Evolutionary conservation across 2,888 invertebrate genomes (phyloP), one percentile per base, ranked within the genome.

Genomic region (Brachyopa scutellaris): DNA sequence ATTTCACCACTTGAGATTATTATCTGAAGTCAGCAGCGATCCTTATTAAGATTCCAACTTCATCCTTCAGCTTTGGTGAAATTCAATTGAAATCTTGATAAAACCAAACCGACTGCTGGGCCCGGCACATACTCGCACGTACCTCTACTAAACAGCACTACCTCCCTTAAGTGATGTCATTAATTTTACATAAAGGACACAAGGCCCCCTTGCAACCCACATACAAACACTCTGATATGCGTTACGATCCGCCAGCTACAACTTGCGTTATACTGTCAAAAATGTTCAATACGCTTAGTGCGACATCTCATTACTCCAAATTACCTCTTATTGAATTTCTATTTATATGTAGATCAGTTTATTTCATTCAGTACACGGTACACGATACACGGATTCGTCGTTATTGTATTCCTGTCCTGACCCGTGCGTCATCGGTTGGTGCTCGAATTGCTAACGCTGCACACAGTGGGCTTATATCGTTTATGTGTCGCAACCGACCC

Each of bases 261-360:
- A 17, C n/a, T 33, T 33, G 55, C 33, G 36, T 45, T 36, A 6
- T 33, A 19, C 19, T 26, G n/a, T 19, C 15, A 21, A 21, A 66
- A 42, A 11, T 9, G 26, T 26, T 57, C 19, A 69, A 62, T 36
- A 26, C 45, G 69, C 33, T 36, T 29, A 11, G 26, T 57, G 47
- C 13, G 45, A 36, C 57, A 47, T 59, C 57, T 69, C 69, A 49
- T 69, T 69, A 69, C 49, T 49, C 17, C 29, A 47, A 47, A 59
- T 69, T 40, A 59, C 57, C 17, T 57, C 29, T 59, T 57, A 69
- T 69, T 69, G 69, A 69, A 69, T 59, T 69, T 59, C 69, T 49
- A 69, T 69, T 69, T 59, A 57, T 69, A 69, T 69, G 69, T 59
- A 59, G 47, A 69, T 69, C 57, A 21, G 49, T 49, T 69, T 47